Evolutionary conservation across 2,797 vertebrate genomes (phyloP), one percentile per base, ranked within the genome.

Genomic region (Fringilla coelebs): DNA sequence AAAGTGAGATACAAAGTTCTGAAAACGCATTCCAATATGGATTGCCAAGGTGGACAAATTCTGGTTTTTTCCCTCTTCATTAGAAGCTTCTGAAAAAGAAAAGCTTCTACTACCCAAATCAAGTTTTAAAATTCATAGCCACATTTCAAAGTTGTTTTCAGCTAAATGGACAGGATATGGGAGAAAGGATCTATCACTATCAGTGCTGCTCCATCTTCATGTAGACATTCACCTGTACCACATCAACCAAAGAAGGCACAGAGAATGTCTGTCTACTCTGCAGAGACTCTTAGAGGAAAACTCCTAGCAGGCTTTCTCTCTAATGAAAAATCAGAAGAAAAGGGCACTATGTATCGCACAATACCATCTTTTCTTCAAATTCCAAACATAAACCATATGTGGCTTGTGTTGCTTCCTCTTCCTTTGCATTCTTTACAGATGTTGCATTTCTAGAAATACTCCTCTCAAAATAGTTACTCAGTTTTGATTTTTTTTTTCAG

Each of bases 361-460:
- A 51, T 25, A 86, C 11, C 9, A 70, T 34, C 9, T 81, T 92
- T 89, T 93, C 41, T 87, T 87, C 51, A 67, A 86, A 88, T 88
- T 60, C 32, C 24, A 82, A 84, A 95, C 43, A 51, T 52, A 92
- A 91, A 79, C 13, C 79, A 63, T 63, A 60, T 89, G 68, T 38
- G 29, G 5, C 21, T 78, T 88, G 80, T 85, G 54, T 66, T 73
- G 7, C 71, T 94, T 92, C 80, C 67, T 63, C 49, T 95, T 85
- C n/a, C 31, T 76, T 85, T 82, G 71, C 45, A 71, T 86, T 90
- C 48, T 85, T 92, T 77, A 79, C 48, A 92, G 84, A 89, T 92
- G 77, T 74, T 85, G 34, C 14, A 49, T 74, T 85, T 95, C 74
- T 67, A 82, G 80, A 95, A 93, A 94, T 89, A 65, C 19, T 76